Evolutionary conservation across 2,113 vertebrate genomes (phyloP).

Genomic region (Laticauda laticaudata): DNA sequence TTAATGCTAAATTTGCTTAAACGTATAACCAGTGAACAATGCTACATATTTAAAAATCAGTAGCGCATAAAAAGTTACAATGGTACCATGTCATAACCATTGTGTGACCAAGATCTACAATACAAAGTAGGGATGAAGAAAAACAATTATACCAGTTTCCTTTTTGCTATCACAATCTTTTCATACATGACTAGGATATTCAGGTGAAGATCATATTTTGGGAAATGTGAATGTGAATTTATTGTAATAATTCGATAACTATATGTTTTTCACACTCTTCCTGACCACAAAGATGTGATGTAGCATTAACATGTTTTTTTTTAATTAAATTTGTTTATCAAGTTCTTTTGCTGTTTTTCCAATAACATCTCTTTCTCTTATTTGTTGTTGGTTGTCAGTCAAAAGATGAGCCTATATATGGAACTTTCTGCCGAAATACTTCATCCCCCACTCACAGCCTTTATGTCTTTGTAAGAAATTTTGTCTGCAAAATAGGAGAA

Average conservation of each 20-base stretch:
- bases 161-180: neutral
- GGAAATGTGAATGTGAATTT: neutral
- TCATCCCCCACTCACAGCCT: constrained; percentile 95
- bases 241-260: neutral
- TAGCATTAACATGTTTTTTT: neutral
- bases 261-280: neutral
- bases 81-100: neutral
- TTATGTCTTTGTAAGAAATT: constrained; percentile 95
- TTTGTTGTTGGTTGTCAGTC: constrained; percentile 68
- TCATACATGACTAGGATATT: neutral
- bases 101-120: neutral
- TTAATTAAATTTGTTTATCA: neutral
- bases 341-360: neutral
- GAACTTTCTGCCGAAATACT: constrained; percentile 83
- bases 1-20: neutral
- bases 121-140: neutral
- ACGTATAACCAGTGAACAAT: neutral
- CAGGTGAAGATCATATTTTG: neutral
- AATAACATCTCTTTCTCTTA: constrained; percentile 5
- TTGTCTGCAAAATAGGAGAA: constrained; percentile 95
- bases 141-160: neutral
- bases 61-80: neutral
- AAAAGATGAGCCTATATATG: constrained; percentile 86
- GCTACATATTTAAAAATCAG: neutral
- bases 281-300: neutral